These are phyloP conservation scores for Erynnis tages DNA, from an alignment of 2,888 invertebrate genomes.

Conservation along the genomic window DNA sequence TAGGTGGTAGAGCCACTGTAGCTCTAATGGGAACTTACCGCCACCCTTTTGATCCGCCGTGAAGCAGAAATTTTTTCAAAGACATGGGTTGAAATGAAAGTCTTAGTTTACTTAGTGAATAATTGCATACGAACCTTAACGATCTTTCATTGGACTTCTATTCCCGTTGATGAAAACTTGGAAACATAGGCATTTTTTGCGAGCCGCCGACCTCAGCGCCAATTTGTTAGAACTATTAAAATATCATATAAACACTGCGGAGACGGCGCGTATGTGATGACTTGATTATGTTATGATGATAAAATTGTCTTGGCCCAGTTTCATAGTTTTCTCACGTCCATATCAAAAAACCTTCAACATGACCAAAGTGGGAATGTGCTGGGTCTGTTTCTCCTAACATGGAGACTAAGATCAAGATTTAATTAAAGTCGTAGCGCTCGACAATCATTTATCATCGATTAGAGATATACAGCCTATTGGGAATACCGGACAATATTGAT, in stretches of 20 bases:
- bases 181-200: slow-evolving; percentile 4
- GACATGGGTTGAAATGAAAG: no score
- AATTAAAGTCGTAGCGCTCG: slow-evolving; percentile 35
- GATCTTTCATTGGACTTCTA: no score
- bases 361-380: slow-evolving; percentile 60
- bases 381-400: slow-evolving; percentile 56
- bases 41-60: no score
- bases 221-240: slow-evolving; percentile 18
- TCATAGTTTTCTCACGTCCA: slow-evolving; percentile 47
- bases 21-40: no score
- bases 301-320: slow-evolving; percentile 55
- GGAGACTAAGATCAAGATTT: slow-evolving; percentile 51
- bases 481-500: slow-evolving; percentile 16
- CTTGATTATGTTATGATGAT: slow-evolving; percentile 39
- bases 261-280: slow-evolving; percentile 32
- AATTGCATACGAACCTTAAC: no score
- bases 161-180: no score
- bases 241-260: slow-evolving; percentile 13
- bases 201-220: neutral
- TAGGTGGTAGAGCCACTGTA: no score
- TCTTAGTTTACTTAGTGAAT: no score
- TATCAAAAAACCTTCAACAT: slow-evolving; percentile 59
- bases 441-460: slow-evolving; percentile 25
- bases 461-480: slow-evolving; percentile 17
- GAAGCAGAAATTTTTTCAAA: no score